Conservation (phyloP, 2,888 invertebrate genomes). For the Oscheius myriophilus region DNA sequence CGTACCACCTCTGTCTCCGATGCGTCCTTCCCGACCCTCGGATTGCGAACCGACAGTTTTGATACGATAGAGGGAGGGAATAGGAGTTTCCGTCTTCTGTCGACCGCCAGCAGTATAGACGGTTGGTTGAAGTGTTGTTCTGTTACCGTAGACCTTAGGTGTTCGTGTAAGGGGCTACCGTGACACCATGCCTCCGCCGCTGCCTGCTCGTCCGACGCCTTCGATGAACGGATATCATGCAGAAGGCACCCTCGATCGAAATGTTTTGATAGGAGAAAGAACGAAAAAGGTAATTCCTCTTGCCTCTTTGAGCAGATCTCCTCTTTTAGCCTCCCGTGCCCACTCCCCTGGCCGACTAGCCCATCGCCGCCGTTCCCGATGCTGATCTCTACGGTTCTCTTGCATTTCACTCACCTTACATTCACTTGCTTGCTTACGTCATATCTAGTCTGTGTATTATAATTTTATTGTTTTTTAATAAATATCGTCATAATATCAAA, state of each 20-base stretch:
- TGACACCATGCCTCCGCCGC: conserved; percentile 4
- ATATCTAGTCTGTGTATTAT: conserved; percentile 18
- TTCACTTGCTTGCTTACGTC: conserved; percentile 1
- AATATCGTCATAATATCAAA: conserved; percentile 4
- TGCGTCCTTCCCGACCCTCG: neutral
- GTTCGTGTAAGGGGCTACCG: conserved; percentile 1
- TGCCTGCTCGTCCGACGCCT: conserved; percentile 7
- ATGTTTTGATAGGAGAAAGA: conserved; percentile 8
- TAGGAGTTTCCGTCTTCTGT: conserved; percentile 1
- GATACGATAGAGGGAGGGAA: neutral
- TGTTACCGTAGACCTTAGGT: neutral
- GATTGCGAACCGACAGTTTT: neutral
- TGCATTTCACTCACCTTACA: neutral
- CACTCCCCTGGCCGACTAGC: conserved; percentile 13
- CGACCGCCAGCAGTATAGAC: conserved; percentile 19
- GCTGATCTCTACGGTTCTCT: no score
- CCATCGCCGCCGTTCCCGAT: neutral
- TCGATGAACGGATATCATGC: neutral
- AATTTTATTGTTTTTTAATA: conserved; percentile 4
- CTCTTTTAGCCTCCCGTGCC: conserved; percentile 10
- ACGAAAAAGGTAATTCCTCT: neutral
- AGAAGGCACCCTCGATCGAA: conserved; percentile 11
- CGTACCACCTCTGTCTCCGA: neutral
- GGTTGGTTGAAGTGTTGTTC: no score
- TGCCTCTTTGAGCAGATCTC: no score